phyloP scores from a whole-genome alignment of 2,888 invertebrate genomes.

The Platycheirus rosarum region DNA sequence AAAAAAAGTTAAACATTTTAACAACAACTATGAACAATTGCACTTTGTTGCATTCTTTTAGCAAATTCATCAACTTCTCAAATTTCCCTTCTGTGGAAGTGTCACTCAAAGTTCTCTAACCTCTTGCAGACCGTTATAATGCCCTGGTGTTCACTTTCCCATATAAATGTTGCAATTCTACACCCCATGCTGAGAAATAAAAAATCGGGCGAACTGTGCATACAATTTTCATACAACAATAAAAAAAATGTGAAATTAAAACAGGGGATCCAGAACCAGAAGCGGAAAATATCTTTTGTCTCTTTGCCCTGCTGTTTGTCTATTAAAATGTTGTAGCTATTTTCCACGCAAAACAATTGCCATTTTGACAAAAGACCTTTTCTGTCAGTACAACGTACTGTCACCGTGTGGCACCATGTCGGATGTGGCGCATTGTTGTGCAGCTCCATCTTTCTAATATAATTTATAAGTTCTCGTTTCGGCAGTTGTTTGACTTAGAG shows the following conservation, averaged over 20 bases:
- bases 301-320: not conserved
- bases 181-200: conserved; percentile 18
- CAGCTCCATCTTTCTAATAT: conserved; percentile 6
- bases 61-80: conserved; percentile 30
- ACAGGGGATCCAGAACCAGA: conserved; percentile 4
- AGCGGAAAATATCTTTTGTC: conserved; percentile 27
- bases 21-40: not conserved
- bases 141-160: conserved; percentile 40
- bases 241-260: conserved; percentile 4
- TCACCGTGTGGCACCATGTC: conserved; percentile 10
- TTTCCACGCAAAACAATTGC: conserved; percentile 44
- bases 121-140: conserved; percentile 20
- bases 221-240: conserved; percentile 30
- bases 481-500: conserved; percentile 63
- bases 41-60: conserved; percentile 9
- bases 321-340: too few species aligned
- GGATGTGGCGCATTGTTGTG: conserved; percentile 14
- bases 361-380: conserved; percentile 47
- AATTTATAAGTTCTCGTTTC: conserved; percentile 36
- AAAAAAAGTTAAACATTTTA: conserved; percentile 4
- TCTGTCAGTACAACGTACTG: not conserved
- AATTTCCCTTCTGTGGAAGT: conserved; percentile 25
- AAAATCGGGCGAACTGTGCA: conserved; percentile 40
- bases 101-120: conserved; percentile 44
- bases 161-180: conserved; percentile 26